Base-by-base conservation (phyloP, 1,140 invertebrate genomes). In the Helicorthomorpha holstii region DNA sequence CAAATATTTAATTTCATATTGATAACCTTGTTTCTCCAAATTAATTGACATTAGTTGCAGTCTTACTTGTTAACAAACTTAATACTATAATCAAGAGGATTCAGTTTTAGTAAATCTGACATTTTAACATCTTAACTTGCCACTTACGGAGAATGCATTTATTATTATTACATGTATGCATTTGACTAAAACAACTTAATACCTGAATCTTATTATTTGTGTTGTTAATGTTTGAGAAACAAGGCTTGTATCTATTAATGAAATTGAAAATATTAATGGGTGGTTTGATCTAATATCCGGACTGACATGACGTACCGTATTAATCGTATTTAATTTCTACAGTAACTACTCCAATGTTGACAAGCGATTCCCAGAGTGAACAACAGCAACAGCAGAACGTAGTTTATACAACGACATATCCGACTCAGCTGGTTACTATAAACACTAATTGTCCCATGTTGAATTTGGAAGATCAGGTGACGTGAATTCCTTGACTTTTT, bases 341-440 rank as follows among this genome's bases (percentile, higher is more conserved):
- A n/a, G n/a, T 34, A 57, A 51, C 54, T 47, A 50, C 52, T 14
- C 54, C 55, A 52, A 54, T 51, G 4, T 48, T 56, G 24, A 52
- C 56, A 3, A 43, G 48, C 38, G 60, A 57, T 27, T 60, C 63
- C 45, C 48, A 61, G 38, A 58, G 60, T 21, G 63, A 65, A 49
- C 60, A 59, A 38, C 56, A 52, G 46, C 63, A 60, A 22, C 63
- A 65, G 48, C 61, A 62, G 49, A 64, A 62, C 19, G 55, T 56
- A 2, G 55, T 57, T 25, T 57, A 54, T 4, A 51, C 50, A 51
- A 44, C 50, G 16, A 16, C 29, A 34, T 34, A 34, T 34, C 29
- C 29, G 16, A 16, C 29, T 34, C 16, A 7, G 16, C 29, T 7
- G 29, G 29, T 34, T 34, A 34, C 7, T 34, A 7, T 34, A 34